Percentiles rank a stretch among this genome's conserved stretches.
phyloP scores from a whole-genome alignment of 2,113 vertebrate species.

The Heteronetta atricapilla region DNA sequence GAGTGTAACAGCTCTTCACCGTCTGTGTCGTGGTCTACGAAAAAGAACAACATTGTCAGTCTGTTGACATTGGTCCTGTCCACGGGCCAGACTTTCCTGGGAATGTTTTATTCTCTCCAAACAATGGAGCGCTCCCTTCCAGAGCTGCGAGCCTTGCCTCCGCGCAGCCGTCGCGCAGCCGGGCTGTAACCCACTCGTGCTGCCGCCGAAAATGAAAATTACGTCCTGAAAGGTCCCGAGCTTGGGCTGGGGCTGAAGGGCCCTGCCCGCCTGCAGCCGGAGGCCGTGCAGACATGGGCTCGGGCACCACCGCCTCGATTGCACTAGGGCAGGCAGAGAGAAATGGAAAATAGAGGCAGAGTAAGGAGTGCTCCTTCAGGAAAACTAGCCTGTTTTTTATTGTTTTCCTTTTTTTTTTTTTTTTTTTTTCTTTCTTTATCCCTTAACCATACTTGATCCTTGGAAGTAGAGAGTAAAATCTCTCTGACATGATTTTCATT shows the following conservation, averaged over 20 bases:
- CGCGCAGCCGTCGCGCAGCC: slow-evolving; percentile 13
- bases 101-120: slow-evolving; percentile 66
- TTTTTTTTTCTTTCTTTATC: neutral
- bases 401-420: neutral
- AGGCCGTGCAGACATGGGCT: slow-evolving; percentile 1
- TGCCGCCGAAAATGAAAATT: slow-evolving; percentile 20
- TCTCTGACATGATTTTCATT: neutral
- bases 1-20: neutral
- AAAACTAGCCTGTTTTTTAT: neutral
- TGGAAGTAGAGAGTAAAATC: neutral
- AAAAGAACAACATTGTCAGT: slow-evolving; percentile 55
- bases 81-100: slow-evolving; percentile 57
- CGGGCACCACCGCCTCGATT: fast-evolving
- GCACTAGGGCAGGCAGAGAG: neutral
- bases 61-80: slow-evolving; percentile 66
- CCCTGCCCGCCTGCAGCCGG: neutral
- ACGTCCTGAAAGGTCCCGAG: neutral
- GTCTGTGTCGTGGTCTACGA: slow-evolving; percentile 15
- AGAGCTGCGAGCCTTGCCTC: neutral
- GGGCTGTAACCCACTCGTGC: slow-evolving; percentile 17
- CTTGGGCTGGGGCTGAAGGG: neutral
- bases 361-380: neutral
- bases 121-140: slow-evolving; percentile 52
- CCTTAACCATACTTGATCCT: neutral
- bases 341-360: neutral